Base-by-base conservation (phyloP, 2,797 vertebrate genomes). In the Oryzias dopingdopingensis region DNA sequence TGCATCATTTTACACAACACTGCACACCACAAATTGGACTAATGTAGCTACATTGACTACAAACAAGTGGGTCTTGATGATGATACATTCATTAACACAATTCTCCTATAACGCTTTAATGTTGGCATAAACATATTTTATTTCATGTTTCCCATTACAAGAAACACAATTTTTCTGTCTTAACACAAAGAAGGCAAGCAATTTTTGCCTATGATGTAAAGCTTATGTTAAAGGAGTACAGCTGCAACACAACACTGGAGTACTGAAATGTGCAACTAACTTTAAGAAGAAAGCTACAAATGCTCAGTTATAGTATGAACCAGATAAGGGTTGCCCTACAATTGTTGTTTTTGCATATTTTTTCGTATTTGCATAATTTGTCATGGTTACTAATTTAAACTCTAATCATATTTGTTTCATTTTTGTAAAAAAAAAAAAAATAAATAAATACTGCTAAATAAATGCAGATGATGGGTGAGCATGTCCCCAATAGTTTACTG, bases 1-100 rank as follows among this genome's bases (percentile, higher is more conserved):
- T 54, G 46, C 48, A 50, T 64, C 59, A 67, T 75, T 65, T 65
- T 42, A 70, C 52, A 37, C 43, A 59, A 74, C 57, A 57, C 60
- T 77, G 64, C 44, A 65, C 52, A 49, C 4, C 4, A 42, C 14
- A 14, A 4, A 48, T 4, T 47, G 20, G 50, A 18, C 32, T 52
- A 14, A 24, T 46, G 42, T 23, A 22, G 53, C 6, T 51, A 29
- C 51, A 41, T 49, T 57, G 12, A 64, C 48, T 49, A 45, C 0
- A 12, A 42, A 52, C 26, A 52, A 65, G 50, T 42, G 42, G 42
- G 42, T 62, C n/a, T 62, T 56, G 8, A 67, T 63, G 51, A 52
- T 56, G 23, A 43, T 17, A 16, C 29, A 13, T 40, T 47, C 44
- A 40, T 56, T 37, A 23, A 47, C 18, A 20, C 14, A 20, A 26